Evolutionary conservation across 2,888 invertebrate genomes (phyloP).

Genomic region (Cantharis lateralis): DNA sequence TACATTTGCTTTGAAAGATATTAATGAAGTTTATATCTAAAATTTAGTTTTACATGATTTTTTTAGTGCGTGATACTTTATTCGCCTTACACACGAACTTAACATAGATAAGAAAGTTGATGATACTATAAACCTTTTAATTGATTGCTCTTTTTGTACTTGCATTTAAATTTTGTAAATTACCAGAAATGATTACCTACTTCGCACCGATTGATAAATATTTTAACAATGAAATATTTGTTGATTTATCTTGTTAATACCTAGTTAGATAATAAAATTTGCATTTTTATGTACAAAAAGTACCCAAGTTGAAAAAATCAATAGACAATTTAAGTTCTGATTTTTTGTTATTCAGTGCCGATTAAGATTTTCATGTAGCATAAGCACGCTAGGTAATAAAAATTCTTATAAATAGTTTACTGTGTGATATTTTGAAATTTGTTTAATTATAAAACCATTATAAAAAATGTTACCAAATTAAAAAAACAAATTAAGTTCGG

Average conservation of each 20-base stretch:
- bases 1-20: slow-evolving; percentile 4
- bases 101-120: slow-evolving; percentile 19
- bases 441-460: not conserved
- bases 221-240: not conserved
- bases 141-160: slow-evolving; percentile 22
- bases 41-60: slow-evolving; percentile 21
- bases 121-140: slow-evolving; percentile 21
- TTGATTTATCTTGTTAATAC: not conserved
- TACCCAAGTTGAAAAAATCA: not conserved
- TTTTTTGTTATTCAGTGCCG: not conserved
- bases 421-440: not conserved
- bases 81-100: slow-evolving; percentile 25
- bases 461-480: not conserved
- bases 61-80: slow-evolving; percentile 27
- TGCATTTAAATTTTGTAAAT: slow-evolving; percentile 22
- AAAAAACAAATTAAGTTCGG: not conserved
- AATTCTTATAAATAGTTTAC: not conserved
- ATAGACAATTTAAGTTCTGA: not conserved
- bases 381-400: not conserved
- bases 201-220: not conserved
- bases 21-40: slow-evolving; percentile 23
- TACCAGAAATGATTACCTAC: slow-evolving; percentile 5
- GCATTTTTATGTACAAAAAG: not conserved
- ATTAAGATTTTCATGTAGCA: not conserved
- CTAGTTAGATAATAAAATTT: not conserved